Percentiles rank a stretch among this genome's conserved stretches.
phyloP scores from a whole-genome alignment of 2,888 invertebrate genomes.

The Augiades crinisus region DNA sequence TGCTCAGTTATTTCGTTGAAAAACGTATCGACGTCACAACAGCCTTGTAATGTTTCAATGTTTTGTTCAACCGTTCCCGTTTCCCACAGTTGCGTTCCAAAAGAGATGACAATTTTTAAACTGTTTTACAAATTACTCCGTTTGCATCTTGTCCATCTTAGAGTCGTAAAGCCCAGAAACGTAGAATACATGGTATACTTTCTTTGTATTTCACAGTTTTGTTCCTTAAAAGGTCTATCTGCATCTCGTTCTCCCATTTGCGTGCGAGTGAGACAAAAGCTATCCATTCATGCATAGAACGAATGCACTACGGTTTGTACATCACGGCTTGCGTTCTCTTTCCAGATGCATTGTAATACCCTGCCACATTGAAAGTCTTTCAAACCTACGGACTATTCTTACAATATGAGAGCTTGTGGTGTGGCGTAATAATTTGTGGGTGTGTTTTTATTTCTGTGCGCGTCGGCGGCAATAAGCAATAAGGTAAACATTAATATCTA shows the following conservation, averaged over 20 bases:
- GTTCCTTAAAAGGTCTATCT: constrained; percentile 17
- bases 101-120: constrained; percentile 11
- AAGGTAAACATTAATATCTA: constrained; percentile 69
- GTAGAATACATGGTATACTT: constrained; percentile 32
- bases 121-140: constrained; percentile 11
- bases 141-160: constrained; percentile 4
- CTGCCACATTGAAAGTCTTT: constrained; percentile 50
- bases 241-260: constrained; percentile 27
- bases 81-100: constrained; percentile 5
- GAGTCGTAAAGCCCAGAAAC: constrained; percentile 10
- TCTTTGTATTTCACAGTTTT: constrained; percentile 27
- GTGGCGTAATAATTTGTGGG: constrained; percentile 49
- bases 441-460: constrained; percentile 66
- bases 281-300: constrained; percentile 44
- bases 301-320: constrained; percentile 45
- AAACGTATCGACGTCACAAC: constrained; percentile 29
- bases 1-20: constrained; percentile 44
- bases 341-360: constrained; percentile 44
- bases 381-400: constrained; percentile 34
- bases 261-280: constrained; percentile 39
- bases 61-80: constrained; percentile 1
- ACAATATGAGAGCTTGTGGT: constrained; percentile 44
- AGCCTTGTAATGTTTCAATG: constrained; percentile 4
- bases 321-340: constrained; percentile 45
- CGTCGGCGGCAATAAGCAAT: constrained; percentile 69